Evolutionary conservation across 2,888 invertebrate genomes (phyloP).

Genomic region (Hoplodrina blanda): DNA sequence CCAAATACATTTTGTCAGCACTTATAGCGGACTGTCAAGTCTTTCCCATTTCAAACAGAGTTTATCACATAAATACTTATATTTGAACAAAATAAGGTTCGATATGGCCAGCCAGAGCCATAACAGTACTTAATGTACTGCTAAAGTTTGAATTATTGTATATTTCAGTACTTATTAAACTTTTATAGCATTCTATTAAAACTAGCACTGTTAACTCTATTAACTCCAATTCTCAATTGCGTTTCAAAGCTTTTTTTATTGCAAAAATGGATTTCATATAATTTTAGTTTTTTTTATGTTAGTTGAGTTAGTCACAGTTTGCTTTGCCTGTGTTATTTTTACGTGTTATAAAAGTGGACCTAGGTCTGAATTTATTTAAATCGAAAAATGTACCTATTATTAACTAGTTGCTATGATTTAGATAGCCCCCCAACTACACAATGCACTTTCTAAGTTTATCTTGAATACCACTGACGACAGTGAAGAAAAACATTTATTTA

Average conservation of each 20-base stretch:
- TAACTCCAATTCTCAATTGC: conserved; percentile 3
- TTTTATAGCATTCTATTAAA: conserved; percentile 8
- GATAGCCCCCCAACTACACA: not conserved
- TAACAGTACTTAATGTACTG: not conserved
- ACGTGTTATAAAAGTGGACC: not conserved
- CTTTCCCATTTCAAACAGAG: too few relatives aligned
- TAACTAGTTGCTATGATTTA: not conserved
- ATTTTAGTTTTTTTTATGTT: conserved; percentile 24
- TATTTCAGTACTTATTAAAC: conserved; percentile 3
- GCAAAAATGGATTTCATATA: conserved; percentile 18
- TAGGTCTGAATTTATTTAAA: not conserved
- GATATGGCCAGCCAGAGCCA: too few relatives aligned
- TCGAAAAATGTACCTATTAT: not conserved
- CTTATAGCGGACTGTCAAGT: too few relatives aligned
- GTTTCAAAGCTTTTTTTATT: conserved; percentile 16
- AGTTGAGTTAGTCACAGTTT: conserved; percentile 2
- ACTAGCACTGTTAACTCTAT: conserved; percentile 12
- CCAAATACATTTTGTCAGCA: too few relatives aligned
- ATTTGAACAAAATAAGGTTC: too few relatives aligned
- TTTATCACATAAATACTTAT: too few relatives aligned
- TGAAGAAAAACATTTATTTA: too few relatives aligned
- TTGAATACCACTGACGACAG: too few relatives aligned
- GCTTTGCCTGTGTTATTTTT: not conserved
- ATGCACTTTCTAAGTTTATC: too few relatives aligned
- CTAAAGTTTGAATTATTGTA: not conserved